These are phyloP conservation scores for Tyrophagus putrescentiae DNA, from an alignment of 1,140 invertebrate genomes.

Conservation along the genomic window DNA sequence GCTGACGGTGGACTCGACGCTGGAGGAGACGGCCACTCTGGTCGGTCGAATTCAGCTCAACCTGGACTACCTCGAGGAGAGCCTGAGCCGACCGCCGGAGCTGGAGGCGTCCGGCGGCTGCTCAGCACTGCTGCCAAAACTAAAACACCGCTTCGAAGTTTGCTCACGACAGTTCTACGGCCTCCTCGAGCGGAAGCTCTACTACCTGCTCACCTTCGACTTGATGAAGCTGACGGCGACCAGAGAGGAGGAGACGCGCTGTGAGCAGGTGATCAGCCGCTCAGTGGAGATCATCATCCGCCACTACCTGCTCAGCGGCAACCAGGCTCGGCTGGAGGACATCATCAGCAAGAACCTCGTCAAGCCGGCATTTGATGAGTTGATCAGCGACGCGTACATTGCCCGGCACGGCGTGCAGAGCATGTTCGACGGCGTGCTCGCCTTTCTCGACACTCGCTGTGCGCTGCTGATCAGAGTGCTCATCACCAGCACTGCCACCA, in stretches of 20 bases:
- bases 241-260: neutral
- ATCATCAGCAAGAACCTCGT: conserved; percentile 54
- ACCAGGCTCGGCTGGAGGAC: conserved; percentile 51
- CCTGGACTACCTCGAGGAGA: conserved; percentile 9
- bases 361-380: conserved; percentile 49
- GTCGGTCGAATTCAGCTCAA: neutral
- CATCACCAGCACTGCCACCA: conserved; percentile 35
- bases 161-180: neutral
- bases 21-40: conserved; percentile 1
- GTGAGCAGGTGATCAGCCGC: neutral
- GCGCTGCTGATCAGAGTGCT: conserved; percentile 6
- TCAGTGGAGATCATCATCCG: conserved; percentile 25
- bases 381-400: conserved; percentile 23
- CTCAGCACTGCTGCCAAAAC: neutral
- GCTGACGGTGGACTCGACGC: too few species aligned
- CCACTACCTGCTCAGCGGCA: conserved; percentile 37
- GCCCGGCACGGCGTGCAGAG: neutral
- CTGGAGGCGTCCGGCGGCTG: neutral
- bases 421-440: conserved; percentile 15
- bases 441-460: conserved; percentile 16
- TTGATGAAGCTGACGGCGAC: neutral
- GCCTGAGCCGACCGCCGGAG: neutral
- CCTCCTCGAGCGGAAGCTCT: neutral
- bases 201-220: neutral
- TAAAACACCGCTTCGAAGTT: conserved; percentile 7